phyloP scores from a whole-genome alignment of 2,797 vertebrate species.

The Macropodus opercularis region DNA sequence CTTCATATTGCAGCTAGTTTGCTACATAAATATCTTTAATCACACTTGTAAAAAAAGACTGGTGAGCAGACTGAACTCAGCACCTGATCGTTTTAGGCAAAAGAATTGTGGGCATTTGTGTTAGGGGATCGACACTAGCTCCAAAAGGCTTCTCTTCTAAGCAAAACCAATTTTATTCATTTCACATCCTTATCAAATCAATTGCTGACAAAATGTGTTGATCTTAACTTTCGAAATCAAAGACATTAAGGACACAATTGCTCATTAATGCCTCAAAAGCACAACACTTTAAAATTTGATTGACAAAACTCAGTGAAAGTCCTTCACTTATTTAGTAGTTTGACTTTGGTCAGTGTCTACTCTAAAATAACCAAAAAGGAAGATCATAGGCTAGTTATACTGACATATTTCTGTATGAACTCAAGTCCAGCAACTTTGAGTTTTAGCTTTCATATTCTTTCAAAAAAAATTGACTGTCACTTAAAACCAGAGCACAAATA shows the following conservation, averaged over 20 bases:
- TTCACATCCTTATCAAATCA: constrained; percentile 33
- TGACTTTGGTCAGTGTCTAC: background rate
- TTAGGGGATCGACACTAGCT: background rate
- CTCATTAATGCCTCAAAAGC: constrained; percentile 40
- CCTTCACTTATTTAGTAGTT: background rate
- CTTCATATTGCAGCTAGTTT: constrained; percentile 6
- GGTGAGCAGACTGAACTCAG: constrained; percentile 12
- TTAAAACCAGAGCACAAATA: constrained; percentile 19
- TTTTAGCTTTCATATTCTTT: constrained; percentile 1
- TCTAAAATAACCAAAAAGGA: constrained; percentile 9
- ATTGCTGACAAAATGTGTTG: constrained; percentile 2
- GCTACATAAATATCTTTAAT: constrained; percentile 12
- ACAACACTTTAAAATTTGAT: constrained; percentile 14
- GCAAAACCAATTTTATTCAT: background rate
- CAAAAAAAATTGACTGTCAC: constrained; percentile 4
- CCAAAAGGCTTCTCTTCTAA: constrained; percentile 20
- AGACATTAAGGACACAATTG: constrained; percentile 19
- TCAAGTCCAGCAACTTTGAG: background rate
- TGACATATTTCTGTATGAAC: background rate
- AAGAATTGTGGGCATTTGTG: background rate
- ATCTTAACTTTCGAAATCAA: constrained; percentile 24
- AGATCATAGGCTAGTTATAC: background rate
- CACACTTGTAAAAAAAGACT: constrained; percentile 27
- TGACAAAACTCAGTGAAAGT: constrained; percentile 12
- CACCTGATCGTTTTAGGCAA: constrained; percentile 3